These are phyloP conservation scores for Microplitis manilae DNA, from an alignment of 2,888 invertebrate genomes.

Conservation along the genomic window DNA sequence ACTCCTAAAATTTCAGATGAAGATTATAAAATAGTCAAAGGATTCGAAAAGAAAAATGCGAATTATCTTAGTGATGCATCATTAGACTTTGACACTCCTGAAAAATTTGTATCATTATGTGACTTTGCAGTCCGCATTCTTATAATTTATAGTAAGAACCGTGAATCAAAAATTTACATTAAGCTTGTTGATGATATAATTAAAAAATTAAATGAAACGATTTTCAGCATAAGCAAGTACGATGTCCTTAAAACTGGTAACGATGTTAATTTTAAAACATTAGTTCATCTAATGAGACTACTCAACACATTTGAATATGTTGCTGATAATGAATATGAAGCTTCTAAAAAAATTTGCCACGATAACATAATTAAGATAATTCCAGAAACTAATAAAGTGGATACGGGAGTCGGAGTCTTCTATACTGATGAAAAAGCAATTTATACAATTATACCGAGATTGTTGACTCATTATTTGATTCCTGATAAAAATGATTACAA, in stretches of 20 bases:
- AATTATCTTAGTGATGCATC: neutral
- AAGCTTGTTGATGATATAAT: neutral
- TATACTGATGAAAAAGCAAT: neutral
- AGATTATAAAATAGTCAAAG: neutral
- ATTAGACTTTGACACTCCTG: neutral
- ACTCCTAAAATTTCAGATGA: neutral
- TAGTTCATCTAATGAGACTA: neutral
- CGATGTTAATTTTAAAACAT: neutral
- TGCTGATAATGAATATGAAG: neutral
- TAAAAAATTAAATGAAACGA: neutral
- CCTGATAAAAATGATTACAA: neutral
- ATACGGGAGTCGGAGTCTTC: accelerated
- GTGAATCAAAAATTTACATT: neutral
- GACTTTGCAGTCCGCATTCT: neutral
- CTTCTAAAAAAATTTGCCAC: neutral
- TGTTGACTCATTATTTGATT: neutral
- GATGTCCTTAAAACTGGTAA: neutral
- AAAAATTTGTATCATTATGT: neutral
- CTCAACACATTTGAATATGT: neutral
- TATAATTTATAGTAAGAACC: neutral
- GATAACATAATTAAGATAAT: neutral
- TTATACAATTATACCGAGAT: neutral
- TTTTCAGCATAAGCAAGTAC: neutral
- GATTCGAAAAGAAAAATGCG: neutral
- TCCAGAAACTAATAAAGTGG: neutral